Conservation (phyloP, 2,888 invertebrate species). For the Xanthostigma xanthostigma region DNA sequence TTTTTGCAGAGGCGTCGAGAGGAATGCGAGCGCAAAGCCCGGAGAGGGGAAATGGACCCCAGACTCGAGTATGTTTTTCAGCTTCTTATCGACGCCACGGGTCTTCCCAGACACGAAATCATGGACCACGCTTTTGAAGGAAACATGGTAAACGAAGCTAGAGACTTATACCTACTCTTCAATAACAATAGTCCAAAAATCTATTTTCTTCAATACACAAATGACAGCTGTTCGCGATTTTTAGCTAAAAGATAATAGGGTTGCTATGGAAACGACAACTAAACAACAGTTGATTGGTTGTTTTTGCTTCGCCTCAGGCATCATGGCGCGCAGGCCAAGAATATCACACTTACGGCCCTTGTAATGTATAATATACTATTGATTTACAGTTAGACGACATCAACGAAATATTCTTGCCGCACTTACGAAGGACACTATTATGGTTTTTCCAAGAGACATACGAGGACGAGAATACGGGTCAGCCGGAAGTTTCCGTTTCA, state of each 20-base stretch:
- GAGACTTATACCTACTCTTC: constrained; percentile 3
- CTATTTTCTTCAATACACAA: too few species aligned
- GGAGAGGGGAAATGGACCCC: constrained; percentile 85
- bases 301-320: too few species aligned
- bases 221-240: too few species aligned
- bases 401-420: constrained; percentile 71
- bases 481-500: constrained; percentile 23
- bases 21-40: constrained; percentile 84
- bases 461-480: constrained; percentile 38
- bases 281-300: too few species aligned
- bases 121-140: constrained; percentile 87
- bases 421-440: constrained; percentile 69
- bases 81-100: constrained; percentile 70
- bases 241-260: too few species aligned
- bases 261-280: too few species aligned
- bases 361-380: too few species aligned
- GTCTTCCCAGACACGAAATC: constrained; percentile 64
- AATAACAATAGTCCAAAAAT: not conserved
- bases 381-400: constrained; percentile 63
- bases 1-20: constrained; percentile 55
- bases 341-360: too few species aligned
- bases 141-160: constrained; percentile 49
- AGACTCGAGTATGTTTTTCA: constrained; percentile 83
- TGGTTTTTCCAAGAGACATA: constrained; percentile 84
- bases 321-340: too few species aligned